A percentile compares a stretch with the other conserved stretches of the same genome.
These are phyloP conservation scores for Bos javanicus DNA, from an alignment of 2,113 vertebrate genomes.

Conservation along the genomic window DNA sequence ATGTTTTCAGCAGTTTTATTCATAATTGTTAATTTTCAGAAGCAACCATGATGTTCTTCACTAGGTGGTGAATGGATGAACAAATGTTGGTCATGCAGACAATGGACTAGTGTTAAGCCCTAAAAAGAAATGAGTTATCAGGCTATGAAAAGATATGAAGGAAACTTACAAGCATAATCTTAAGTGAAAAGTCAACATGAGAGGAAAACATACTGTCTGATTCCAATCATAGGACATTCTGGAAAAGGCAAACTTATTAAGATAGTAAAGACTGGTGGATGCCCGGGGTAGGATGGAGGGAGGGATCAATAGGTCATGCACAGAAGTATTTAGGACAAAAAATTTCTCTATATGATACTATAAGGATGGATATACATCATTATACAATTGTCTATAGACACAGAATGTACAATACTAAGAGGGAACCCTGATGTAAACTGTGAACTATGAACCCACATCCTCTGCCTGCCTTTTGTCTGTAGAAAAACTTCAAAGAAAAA, in stretches of 20 bases:
- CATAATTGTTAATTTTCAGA: neutral
- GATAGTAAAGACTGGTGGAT: neutral
- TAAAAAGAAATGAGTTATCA: neutral
- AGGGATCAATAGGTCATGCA: neutral
- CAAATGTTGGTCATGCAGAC: neutral
- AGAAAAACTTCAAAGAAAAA: neutral
- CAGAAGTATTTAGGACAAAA: neutral
- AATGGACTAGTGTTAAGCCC: neutral
- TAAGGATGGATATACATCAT: accelerated
- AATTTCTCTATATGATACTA: neutral
- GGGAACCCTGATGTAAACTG: neutral
- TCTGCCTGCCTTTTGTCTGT: neutral
- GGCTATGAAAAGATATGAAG: neutral
- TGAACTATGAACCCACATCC: neutral
- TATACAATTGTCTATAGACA: neutral
- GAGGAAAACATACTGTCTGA: no score
- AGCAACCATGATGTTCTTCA: neutral
- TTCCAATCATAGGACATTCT: neutral
- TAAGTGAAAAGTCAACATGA: neutral
- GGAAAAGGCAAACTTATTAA: neutral
- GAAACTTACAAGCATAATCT: neutral
- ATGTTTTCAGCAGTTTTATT: neutral
- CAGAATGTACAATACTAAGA: neutral
- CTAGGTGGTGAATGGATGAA: neutral
- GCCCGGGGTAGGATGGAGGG: no score